Evolutionary conservation across 2,113 vertebrate species (phyloP).

Genomic region (Oryzias melastigma): DNA sequence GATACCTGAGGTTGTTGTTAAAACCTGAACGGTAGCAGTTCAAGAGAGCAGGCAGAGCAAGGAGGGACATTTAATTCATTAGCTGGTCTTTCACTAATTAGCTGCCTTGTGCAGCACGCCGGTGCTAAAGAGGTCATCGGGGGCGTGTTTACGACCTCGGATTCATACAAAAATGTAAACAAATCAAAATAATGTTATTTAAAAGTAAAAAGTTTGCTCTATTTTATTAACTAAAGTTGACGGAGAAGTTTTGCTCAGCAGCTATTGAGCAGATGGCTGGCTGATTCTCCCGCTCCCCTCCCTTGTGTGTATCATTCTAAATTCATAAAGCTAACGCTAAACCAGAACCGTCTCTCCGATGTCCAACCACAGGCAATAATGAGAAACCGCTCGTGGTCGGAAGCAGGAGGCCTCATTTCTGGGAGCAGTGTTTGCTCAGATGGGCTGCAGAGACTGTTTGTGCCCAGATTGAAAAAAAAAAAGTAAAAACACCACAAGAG

Average conservation of each 20-base stretch:
- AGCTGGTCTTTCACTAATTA: conserved; percentile 63
- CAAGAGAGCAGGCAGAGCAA: conserved; percentile 37
- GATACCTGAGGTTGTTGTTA: conserved; percentile 62
- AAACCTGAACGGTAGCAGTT: conserved; percentile 37
- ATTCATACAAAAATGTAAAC: conserved; percentile 24
- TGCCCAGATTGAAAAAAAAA: conserved; percentile 51
- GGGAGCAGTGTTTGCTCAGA: conserved; percentile 42
- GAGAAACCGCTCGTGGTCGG: conserved; percentile 51
- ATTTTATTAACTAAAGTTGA: conserved; percentile 55
- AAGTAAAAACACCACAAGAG: conserved; percentile 54
- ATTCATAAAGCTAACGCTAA: conserved; percentile 66
- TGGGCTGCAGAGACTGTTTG: conserved; percentile 44
- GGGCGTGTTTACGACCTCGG: conserved; percentile 42
- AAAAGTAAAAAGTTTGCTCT: conserved; percentile 19
- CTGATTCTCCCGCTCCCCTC: conserved; percentile 34
- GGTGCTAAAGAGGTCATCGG: conserved; percentile 51
- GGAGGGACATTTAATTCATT: conserved; percentile 48
- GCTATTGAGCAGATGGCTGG: conserved; percentile 59
- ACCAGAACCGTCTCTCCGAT: conserved; percentile 58
- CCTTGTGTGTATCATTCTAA: conserved; percentile 50
- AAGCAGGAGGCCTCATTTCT: conserved; percentile 34
- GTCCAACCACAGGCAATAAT: conserved; percentile 47
- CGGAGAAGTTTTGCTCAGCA: conserved; percentile 49
- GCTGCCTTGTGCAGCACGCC: conserved; percentile 40
- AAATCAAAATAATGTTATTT: conserved; percentile 13